phyloP scores from a whole-genome alignment of 2,888 invertebrate species.

The Agrotis puta region DNA sequence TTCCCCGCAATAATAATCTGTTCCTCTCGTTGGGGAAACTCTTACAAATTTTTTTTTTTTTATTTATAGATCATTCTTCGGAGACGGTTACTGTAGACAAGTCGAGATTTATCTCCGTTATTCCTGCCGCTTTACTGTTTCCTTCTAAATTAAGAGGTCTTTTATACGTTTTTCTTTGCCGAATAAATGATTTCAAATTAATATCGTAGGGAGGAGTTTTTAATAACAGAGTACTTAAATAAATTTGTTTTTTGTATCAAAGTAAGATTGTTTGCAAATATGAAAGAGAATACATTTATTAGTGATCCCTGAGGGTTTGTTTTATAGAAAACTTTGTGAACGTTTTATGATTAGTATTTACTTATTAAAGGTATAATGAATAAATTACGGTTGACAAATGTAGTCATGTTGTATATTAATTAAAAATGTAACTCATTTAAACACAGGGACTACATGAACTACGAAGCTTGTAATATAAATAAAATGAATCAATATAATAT shows the following conservation, averaged over 20 bases:
- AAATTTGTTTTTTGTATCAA: constrained; percentile 50
- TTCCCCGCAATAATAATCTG: constrained; percentile 77
- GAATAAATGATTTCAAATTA: constrained; percentile 85
- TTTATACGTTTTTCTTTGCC: constrained; percentile 78
- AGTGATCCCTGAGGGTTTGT: background rate
- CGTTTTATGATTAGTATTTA: background rate
- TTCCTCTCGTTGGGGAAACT: constrained; percentile 74
- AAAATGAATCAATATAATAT: constrained; percentile 72
- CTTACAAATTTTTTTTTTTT: constrained; percentile 75
- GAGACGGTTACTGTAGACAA: constrained; percentile 77
- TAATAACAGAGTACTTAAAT: constrained; percentile 69
- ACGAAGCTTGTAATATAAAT: constrained; percentile 62
- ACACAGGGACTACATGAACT: background rate
- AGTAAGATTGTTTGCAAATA: constrained; percentile 31
- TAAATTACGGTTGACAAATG: background rate
- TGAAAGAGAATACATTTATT: constrained; percentile 29
- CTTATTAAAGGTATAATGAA: background rate
- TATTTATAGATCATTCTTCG: constrained; percentile 75
- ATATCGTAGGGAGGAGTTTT: constrained; percentile 79
- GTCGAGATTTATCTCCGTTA: constrained; percentile 81
- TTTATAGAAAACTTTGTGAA: constrained; percentile 6
- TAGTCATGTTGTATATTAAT: background rate
- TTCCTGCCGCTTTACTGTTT: constrained; percentile 75
- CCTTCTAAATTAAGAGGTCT: constrained; percentile 76
- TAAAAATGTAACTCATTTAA: background rate